Conservation (phyloP, 1,140 invertebrate species). For the Pseudomyrmex gracilis region DNA sequence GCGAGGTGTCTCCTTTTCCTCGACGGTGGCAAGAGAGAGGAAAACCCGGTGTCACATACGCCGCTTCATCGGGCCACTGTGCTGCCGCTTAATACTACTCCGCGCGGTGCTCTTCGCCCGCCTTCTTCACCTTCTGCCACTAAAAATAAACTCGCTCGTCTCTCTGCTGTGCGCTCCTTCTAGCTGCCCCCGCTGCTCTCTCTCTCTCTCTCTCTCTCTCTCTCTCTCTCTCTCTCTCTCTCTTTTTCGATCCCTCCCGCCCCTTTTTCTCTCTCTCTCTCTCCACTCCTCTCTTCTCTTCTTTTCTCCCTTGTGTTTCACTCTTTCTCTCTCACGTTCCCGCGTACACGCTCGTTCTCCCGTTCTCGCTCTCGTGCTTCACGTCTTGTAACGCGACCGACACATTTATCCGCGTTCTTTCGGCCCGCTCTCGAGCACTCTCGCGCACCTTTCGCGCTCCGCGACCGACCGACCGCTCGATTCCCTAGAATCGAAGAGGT, state of each 20-base stretch:
- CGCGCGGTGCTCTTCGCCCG: conserved; percentile 71
- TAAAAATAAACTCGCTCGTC: conserved; percentile 81
- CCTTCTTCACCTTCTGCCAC: conserved; percentile 72
- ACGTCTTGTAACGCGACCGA: conserved; percentile 81
- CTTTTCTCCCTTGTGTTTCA: background rate
- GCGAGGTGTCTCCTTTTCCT: conserved; percentile 68
- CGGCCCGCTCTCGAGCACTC: conserved; percentile 64
- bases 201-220: conserved; percentile 44
- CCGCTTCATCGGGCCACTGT: conserved; percentile 79
- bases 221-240: conserved; percentile 64
- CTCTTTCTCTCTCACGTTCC: conserved; percentile 25
- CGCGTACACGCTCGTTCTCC: conserved; percentile 56
- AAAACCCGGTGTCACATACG: conserved; percentile 79
- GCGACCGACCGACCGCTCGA: conserved; percentile 67
- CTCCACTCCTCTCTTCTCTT: background rate
- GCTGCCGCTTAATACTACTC: conserved; percentile 75
- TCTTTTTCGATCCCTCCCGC: conserved; percentile 25
- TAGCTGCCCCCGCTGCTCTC: conserved; percentile 50
- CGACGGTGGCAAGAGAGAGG: conserved; percentile 74
- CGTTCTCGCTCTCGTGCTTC: conserved; percentile 71
- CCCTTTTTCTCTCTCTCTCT: conserved; percentile 19
- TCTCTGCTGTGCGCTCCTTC: conserved; percentile 46
- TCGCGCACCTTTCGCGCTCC: conserved; percentile 66
- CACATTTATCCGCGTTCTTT: conserved; percentile 78
- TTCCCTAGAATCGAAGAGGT: conserved; percentile 70